phyloP scores from a whole-genome alignment of 2,797 vertebrate species.

The Trichosurus vulpecula region DNA sequence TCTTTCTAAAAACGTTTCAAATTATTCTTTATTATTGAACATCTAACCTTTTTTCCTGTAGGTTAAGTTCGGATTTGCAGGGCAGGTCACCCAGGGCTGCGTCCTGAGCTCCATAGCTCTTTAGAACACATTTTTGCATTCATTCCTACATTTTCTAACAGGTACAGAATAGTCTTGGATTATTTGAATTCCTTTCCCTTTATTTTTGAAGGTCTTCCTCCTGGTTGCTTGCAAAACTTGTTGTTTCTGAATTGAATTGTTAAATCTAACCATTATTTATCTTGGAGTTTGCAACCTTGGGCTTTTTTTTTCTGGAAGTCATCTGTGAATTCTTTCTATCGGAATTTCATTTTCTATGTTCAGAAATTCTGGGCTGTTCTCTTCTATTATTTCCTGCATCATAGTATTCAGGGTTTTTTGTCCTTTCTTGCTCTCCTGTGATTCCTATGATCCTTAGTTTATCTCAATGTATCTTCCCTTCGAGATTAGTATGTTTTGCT shows the following conservation, averaged over 20 bases:
- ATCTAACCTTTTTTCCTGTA: too few species aligned
- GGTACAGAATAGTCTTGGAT: neutral
- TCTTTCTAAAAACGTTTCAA: neutral
- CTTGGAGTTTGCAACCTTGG: neutral
- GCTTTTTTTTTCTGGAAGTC: neutral
- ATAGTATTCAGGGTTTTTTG: neutral
- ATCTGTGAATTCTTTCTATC: neutral
- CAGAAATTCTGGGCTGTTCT: neutral
- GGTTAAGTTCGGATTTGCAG: neutral
- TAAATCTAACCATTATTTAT: neutral
- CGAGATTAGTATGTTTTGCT: neutral
- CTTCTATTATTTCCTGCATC: neutral
- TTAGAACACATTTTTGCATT: neutral
- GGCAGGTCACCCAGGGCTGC: neutral
- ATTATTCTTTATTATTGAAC: neutral
- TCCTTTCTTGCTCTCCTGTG: neutral
- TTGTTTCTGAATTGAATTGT: neutral
- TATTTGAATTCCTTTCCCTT: neutral
- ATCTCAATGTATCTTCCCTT: neutral
- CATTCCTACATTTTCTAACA: neutral
- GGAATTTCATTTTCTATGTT: neutral
- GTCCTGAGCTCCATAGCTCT: neutral
- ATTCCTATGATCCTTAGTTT: neutral
- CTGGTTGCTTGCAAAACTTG: neutral
- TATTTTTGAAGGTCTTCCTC: neutral